Evolutionary conservation across 2,797 vertebrate species (phyloP).

Genomic region (Periophthalmus magnuspinnatus): DNA sequence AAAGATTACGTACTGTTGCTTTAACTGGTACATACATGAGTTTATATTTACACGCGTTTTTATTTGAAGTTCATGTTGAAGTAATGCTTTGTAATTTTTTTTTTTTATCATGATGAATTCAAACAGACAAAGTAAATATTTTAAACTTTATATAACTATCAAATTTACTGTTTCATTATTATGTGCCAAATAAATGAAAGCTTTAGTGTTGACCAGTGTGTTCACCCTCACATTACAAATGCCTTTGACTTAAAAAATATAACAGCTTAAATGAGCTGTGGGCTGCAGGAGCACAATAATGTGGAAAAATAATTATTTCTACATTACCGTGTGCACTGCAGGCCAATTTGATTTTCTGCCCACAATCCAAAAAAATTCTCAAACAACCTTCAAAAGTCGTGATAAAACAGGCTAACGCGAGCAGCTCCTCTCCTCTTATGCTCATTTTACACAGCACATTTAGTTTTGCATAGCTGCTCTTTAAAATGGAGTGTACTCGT

Average conservation of each 20-base stretch:
- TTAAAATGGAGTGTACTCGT: neutral
- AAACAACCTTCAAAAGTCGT: constrained; percentile 1
- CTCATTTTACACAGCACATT: neutral
- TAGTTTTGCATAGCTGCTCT: neutral
- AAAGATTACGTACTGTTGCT: no score
- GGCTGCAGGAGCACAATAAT: no score
- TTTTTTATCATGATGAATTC: no score
- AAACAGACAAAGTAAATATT: no score
- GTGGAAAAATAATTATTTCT: neutral
- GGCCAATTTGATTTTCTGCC: neutral
- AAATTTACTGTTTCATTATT: no score
- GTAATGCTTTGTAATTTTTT: no score
- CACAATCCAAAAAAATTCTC: neutral
- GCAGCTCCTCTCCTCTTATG: neutral
- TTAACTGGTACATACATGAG: no score
- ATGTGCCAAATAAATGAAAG: neutral
- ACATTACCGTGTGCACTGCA: neutral
- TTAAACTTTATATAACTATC: no score
- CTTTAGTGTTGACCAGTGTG: neutral
- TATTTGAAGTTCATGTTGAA: no score
- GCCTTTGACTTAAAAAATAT: neutral
- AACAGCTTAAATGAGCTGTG: neutral
- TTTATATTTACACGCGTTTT: no score
- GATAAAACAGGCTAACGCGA: neutral
- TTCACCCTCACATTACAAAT: neutral